Conservation (phyloP, 2,797 vertebrate genomes). For the Phoxinus dragarum region DNA sequence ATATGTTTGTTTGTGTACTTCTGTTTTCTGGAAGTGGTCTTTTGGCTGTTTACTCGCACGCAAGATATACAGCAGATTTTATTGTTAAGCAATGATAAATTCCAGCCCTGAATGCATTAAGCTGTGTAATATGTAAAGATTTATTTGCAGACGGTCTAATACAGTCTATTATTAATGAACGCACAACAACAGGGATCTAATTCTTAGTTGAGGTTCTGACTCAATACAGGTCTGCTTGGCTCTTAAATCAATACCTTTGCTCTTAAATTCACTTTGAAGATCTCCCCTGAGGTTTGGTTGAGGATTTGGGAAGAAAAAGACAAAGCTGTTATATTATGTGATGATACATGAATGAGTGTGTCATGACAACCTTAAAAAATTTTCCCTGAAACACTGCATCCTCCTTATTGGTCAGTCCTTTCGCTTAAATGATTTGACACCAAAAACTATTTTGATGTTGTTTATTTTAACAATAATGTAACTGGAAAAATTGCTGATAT, state of each 20-base stretch:
- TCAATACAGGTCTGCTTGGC: not conserved
- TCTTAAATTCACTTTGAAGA: constrained; percentile 14
- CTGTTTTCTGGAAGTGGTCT: not conserved
- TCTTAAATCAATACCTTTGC: constrained; percentile 21
- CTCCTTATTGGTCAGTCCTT: not conserved
- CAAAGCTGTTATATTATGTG: not conserved
- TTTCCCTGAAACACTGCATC: not conserved
- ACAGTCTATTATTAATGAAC: constrained; percentile 3
- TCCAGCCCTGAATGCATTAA: not conserved
- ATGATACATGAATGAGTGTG: not conserved
- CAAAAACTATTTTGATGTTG: not conserved
- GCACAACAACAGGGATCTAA: not conserved
- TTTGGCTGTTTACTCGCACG: not conserved
- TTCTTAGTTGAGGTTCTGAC: constrained; percentile 20
- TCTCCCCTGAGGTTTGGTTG: not conserved
- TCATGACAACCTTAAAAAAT: not conserved
- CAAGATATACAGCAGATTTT: not conserved
- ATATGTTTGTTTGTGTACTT: constrained; percentile 3
- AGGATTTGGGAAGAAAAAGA: not conserved
- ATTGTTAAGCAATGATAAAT: not conserved
- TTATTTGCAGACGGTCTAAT: not conserved
- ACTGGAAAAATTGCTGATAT: not conserved
- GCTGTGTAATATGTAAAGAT: not conserved
- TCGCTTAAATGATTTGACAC: not conserved
- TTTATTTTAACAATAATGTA: not conserved